Evolutionary conservation across 2,797 vertebrate genomes (phyloP).

Genomic region (Setipinna tenuifilis): DNA sequence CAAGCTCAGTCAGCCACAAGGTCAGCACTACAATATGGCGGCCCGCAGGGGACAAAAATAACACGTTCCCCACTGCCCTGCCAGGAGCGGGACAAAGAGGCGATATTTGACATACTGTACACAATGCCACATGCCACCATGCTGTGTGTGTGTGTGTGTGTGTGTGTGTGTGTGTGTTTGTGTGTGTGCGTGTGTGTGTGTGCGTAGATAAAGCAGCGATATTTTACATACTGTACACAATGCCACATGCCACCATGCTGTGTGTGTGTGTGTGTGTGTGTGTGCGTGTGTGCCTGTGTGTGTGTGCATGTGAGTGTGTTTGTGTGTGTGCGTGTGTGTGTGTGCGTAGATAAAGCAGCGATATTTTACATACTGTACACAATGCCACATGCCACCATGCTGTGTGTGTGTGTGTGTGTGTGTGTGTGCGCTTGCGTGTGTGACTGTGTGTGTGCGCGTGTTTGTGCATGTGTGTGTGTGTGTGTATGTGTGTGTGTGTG

Average conservation of each 20-base stretch:
- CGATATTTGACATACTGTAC: constrained; percentile 53
- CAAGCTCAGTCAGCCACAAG: constrained; percentile 45
- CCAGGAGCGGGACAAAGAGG: constrained; percentile 18
- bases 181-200: constrained; percentile 6
- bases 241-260: not conserved
- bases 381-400: too few relatives aligned
- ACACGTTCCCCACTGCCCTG: constrained; percentile 23
- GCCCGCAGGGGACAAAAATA: constrained; percentile 41
- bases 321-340: too few relatives aligned
- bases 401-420: not conserved
- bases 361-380: too few relatives aligned
- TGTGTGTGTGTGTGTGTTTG: constrained; percentile 24
- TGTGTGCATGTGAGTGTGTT: too few relatives aligned
- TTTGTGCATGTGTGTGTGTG: constrained; percentile 32
- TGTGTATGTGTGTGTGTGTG: constrained; percentile 28
- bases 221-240: constrained; percentile 30
- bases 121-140: constrained; percentile 27
- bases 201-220: not conserved
- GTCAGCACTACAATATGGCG: constrained; percentile 37
- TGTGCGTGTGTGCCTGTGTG: too few relatives aligned
- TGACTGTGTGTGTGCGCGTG: constrained; percentile 37
- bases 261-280: too few relatives aligned
- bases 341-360: too few relatives aligned
- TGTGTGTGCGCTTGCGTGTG: constrained; percentile 17
- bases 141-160: not conserved